Evolutionary conservation across 2,888 invertebrate species (phyloP).

Genomic region (Thalpophila matura): DNA sequence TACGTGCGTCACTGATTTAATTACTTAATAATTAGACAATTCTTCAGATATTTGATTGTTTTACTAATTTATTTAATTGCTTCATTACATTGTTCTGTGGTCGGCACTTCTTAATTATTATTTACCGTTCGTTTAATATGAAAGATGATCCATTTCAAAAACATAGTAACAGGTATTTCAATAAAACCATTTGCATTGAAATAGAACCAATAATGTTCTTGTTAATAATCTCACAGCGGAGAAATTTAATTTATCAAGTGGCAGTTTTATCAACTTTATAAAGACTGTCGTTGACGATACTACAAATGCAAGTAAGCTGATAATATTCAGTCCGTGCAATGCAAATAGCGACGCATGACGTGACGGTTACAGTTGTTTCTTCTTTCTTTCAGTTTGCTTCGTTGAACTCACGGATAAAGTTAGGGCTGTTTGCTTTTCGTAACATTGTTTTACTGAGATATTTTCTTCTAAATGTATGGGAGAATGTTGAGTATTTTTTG

Average conservation of each 20-base stretch:
- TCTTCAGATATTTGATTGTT: not conserved
- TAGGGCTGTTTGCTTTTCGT: constrained; percentile 1
- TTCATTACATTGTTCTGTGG: too few species aligned
- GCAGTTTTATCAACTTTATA: constrained; percentile 33
- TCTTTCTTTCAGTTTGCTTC: constrained; percentile 39
- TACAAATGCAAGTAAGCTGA: constrained; percentile 20
- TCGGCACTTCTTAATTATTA: too few species aligned
- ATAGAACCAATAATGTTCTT: constrained; percentile 18
- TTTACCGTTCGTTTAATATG: too few species aligned
- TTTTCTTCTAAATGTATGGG: constrained; percentile 7
- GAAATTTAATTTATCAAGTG: constrained; percentile 42
- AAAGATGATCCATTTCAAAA: too few species aligned
- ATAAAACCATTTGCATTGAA: constrained; percentile 6
- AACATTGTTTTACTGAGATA: constrained; percentile 13
- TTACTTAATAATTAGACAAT: constrained; percentile 10
- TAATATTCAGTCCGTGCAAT: constrained; percentile 37
- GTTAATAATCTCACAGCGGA: constrained; percentile 25
- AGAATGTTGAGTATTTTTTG: not conserved
- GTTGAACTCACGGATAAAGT: constrained; percentile 38
- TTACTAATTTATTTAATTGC: constrained; percentile 12
- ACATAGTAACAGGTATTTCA: not conserved
- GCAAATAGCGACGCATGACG: constrained; percentile 37
- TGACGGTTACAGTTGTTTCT: constrained; percentile 40
- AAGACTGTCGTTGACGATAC: constrained; percentile 40
- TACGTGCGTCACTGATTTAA: not conserved